These are phyloP conservation scores for Mus spretus DNA, from an alignment of 2,797 vertebrate species.

Conservation along the genomic window DNA sequence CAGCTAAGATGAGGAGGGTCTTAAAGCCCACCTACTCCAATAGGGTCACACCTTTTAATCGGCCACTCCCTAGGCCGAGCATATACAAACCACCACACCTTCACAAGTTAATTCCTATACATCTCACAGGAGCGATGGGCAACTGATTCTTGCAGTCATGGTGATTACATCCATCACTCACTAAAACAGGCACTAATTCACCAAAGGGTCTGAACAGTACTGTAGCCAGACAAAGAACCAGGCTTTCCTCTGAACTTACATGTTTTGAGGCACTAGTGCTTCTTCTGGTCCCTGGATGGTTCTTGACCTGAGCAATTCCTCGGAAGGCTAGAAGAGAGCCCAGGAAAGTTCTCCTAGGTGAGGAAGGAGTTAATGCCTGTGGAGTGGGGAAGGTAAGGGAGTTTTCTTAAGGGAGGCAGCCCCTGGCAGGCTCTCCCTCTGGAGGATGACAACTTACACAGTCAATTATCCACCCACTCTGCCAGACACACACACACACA, in stretches of 20 bases:
- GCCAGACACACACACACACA: background rate
- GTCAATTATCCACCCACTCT: background rate
- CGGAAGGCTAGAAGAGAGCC: background rate
- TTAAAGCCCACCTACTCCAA: too few species aligned
- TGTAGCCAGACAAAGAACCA: background rate
- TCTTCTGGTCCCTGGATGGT: background rate
- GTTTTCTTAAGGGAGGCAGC: background rate
- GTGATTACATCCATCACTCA: background rate
- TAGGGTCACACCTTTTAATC: too few species aligned
- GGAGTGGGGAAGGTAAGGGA: accelerated
- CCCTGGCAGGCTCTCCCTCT: background rate
- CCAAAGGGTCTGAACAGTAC: accelerated
- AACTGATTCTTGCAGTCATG: background rate
- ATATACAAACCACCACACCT: background rate
- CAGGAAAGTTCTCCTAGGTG: background rate
- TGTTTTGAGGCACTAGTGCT: background rate
- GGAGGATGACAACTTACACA: background rate
- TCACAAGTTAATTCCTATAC: background rate
- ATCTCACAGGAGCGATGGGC: background rate
- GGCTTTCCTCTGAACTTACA: background rate
- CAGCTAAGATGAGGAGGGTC: too few species aligned
- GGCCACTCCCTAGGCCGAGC: too few species aligned
- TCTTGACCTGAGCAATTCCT: background rate
- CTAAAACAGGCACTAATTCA: background rate
- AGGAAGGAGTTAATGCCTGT: background rate